Evolutionary conservation across 2,797 vertebrate genomes (phyloP).

Genomic region (Propithecus perrieri): DNA sequence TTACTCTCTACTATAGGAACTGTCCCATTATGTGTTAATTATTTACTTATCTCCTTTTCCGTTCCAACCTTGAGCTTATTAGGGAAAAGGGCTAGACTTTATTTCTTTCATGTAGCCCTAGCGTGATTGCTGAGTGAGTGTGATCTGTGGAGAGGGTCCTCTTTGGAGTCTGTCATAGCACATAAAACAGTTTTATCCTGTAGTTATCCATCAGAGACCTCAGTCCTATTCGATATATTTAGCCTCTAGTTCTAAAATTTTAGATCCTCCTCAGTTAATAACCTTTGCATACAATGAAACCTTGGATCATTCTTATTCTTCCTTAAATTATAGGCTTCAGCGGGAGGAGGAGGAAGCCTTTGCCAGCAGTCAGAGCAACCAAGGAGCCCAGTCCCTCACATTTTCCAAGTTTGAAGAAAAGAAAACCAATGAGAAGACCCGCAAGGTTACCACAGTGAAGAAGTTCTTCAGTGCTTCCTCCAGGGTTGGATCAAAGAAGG

Average conservation of each 20-base stretch:
- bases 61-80: not conserved
- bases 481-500: constrained; percentile 94
- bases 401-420: constrained; percentile 99
- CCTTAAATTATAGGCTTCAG: constrained; percentile 89
- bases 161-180: not conserved
- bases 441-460: constrained; percentile 98
- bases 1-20: not conserved
- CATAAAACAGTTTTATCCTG: not conserved
- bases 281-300: not conserved
- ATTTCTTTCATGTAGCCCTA: not conserved
- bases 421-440: constrained; percentile 97
- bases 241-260: not conserved
- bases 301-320: not conserved
- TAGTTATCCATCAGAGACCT: not conserved
- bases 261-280: not conserved
- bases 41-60: not conserved
- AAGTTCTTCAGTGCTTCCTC: constrained; percentile 99
- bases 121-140: not conserved
- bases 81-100: not conserved
- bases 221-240: not conserved
- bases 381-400: constrained; percentile 89
- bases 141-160: not conserved
- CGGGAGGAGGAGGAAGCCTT: constrained; percentile 98
- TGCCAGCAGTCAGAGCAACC: constrained; percentile 92
- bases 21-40: not conserved